phyloP scores from a whole-genome alignment of 2,113 vertebrate species.

The Rhabdomys dilectus region DNA sequence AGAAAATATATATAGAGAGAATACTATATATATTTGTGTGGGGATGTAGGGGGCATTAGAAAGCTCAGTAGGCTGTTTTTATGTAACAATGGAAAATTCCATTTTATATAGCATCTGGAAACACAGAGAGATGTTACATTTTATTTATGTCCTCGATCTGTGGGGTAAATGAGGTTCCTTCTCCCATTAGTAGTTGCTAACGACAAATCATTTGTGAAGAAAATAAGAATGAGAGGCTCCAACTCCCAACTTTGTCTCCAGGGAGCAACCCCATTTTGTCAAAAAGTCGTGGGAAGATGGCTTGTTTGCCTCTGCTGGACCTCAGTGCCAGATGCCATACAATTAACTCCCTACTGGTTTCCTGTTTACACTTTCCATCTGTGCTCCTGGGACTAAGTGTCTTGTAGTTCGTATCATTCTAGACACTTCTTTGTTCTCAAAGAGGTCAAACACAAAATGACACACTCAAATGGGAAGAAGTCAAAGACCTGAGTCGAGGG shows the following conservation, averaged over 20 bases:
- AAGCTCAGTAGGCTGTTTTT: constrained; percentile 22
- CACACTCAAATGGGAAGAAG: neutral
- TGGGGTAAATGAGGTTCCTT: constrained; percentile 37
- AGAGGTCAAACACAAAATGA: constrained; percentile 57
- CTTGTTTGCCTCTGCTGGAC: constrained; percentile 70
- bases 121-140: constrained; percentile 52
- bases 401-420: constrained; percentile 51
- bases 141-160: constrained; percentile 59
- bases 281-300: constrained; percentile 61
- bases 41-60: neutral
- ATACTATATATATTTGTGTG: neutral
- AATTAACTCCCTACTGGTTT: constrained; percentile 69
- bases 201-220: constrained; percentile 15
- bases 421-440: constrained; percentile 39
- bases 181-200: constrained; percentile 51
- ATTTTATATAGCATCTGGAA: constrained; percentile 45
- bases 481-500: neutral
- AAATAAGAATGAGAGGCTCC: constrained; percentile 48
- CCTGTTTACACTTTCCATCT: constrained; percentile 67
- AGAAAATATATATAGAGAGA: no score
- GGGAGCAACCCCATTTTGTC: constrained; percentile 55
- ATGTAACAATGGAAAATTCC: constrained; percentile 45
- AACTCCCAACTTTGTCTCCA: constrained; percentile 66
- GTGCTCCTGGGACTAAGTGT: constrained; percentile 52
- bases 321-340: constrained; percentile 51